Base-by-base conservation (phyloP, 2,797 vertebrate genomes). In the Lutjanus argentimaculatus region DNA sequence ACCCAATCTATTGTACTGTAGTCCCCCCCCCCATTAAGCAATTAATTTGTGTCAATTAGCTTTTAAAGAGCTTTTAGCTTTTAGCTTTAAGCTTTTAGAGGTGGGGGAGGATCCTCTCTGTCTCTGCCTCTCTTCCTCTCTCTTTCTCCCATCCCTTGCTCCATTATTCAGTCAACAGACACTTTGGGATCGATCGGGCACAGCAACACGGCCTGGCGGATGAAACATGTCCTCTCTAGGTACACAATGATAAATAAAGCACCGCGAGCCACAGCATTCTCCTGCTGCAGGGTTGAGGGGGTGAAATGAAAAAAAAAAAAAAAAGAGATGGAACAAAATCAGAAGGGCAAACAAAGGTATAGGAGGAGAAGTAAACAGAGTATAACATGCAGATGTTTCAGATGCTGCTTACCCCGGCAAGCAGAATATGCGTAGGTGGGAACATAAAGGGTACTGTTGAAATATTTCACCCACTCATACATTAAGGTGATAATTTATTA, bases 181-280 rank as follows among this genome's bases (percentile, higher is more conserved):
- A 91, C 92, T 92, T 89, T 88, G 84, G 88, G 88, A 93, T 95
- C 93, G 92, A 96, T 96, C 91, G 89, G 92, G 91, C 91, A 91
- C 91, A 93, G 94, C 92, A 93, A 95, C 93, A 91, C 72, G 85
- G 92, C 92, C 93, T 91, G 87, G 92, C 87, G 84, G 94, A 96
- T 95, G 94, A 96, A 95, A 96, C 94, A 95, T 95, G 94, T 95
- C 95, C 93, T 94, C 91, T 95, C 88, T 94, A 86, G 93, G 91
- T 94, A 95, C 94, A 95, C 95, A 94, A 92, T 95, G 95, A 94
- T 95, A 96, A 96, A 96, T 95, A 95, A 95, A 95, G 93, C 91
- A 86, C 92, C 72, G 77, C 59, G 40, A 94, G 93, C 91, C 83
- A 80, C 87, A 83, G 88, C 90, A 59, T 91, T 91, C 83, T 66